Conservation (phyloP, 2,888 invertebrate species). For the Andrena bucephala region DNA sequence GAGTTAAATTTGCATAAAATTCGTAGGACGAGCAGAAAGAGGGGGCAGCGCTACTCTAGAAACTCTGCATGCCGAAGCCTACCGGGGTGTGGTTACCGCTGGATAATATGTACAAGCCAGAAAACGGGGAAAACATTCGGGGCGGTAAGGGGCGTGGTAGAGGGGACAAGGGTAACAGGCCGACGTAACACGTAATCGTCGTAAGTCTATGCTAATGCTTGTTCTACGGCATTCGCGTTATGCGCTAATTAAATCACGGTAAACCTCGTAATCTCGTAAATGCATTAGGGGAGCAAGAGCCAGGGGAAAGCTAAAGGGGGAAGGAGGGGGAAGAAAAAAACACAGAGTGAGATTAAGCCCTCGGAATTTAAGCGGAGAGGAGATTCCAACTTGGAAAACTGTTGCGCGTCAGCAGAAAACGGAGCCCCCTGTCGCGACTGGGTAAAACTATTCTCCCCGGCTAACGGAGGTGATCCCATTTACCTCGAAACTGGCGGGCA, state of each 20-base stretch:
- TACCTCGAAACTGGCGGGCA: neutral
- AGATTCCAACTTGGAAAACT: constrained; percentile 44
- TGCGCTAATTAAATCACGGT: constrained; percentile 56
- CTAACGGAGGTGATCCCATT: constrained; percentile 13
- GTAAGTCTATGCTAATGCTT: constrained; percentile 53
- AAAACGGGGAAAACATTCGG: constrained; percentile 3
- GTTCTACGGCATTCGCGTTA: constrained; percentile 57
- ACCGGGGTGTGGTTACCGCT: constrained; percentile 17
- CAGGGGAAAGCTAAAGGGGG: constrained; percentile 41
- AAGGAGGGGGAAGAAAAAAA: constrained; percentile 3
- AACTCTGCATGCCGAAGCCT: constrained; percentile 54
- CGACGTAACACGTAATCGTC: constrained; percentile 39
- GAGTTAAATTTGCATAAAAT: constrained; percentile 15
- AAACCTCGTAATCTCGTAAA: constrained; percentile 54
- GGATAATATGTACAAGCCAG: constrained; percentile 17
- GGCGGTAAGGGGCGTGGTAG: neutral
- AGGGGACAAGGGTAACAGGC: neutral
- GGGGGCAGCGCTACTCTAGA: constrained; percentile 44
- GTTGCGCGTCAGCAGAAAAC: constrained; percentile 52
- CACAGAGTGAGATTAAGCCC: constrained; percentile 40
- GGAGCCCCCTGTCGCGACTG: constrained; percentile 16
- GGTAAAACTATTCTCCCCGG: constrained; percentile 5
- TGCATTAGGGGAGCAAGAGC: constrained; percentile 53
- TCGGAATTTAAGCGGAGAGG: constrained; percentile 41
- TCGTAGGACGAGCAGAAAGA: constrained; percentile 12